A percentile compares a stretch with the other conserved stretches of the same genome.
These are phyloP conservation scores for Microchrysa polita DNA, from an alignment of 2,888 invertebrate species.

Conservation along the genomic window DNA sequence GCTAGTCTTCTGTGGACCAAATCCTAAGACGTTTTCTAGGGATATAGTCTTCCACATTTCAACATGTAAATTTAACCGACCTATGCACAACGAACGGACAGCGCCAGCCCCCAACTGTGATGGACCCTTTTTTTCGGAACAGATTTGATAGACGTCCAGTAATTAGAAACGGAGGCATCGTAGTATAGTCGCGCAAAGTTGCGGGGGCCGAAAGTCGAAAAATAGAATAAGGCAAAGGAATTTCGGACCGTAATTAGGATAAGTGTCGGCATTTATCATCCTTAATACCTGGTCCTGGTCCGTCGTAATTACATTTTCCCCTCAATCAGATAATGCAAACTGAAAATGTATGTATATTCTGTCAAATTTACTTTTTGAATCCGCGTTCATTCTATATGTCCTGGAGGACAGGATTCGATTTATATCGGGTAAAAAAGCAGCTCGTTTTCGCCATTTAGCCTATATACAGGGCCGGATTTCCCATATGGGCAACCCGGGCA, in stretches of 20 bases:
- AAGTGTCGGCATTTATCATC: constrained; percentile 44
- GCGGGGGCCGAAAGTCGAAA: too few species aligned
- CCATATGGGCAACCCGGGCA: too few species aligned
- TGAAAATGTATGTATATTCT: constrained; percentile 42
- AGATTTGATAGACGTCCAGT: constrained; percentile 42
- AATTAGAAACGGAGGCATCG: constrained; percentile 40
- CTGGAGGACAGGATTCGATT: too few species aligned
- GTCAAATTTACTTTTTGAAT: constrained; percentile 42
- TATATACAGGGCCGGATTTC: too few species aligned
- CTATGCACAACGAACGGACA: background rate
- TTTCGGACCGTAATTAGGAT: constrained; percentile 44
- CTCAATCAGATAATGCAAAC: constrained; percentile 36
- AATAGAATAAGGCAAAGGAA: background rate
- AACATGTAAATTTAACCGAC: too few species aligned
- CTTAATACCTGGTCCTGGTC: constrained; percentile 40
- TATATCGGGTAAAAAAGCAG: background rate
- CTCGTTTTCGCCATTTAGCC: too few species aligned
- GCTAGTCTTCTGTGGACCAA: too few species aligned
- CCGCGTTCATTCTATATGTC: background rate
- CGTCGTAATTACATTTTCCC: constrained; percentile 41
- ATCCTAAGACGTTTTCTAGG: too few species aligned
- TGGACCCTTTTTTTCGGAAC: constrained; percentile 32
- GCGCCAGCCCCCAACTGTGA: background rate
- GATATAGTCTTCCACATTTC: too few species aligned
- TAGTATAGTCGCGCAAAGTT: too few species aligned